phyloP scores from a whole-genome alignment of 2,888 invertebrate genomes.

The Sesia apiformis region DNA sequence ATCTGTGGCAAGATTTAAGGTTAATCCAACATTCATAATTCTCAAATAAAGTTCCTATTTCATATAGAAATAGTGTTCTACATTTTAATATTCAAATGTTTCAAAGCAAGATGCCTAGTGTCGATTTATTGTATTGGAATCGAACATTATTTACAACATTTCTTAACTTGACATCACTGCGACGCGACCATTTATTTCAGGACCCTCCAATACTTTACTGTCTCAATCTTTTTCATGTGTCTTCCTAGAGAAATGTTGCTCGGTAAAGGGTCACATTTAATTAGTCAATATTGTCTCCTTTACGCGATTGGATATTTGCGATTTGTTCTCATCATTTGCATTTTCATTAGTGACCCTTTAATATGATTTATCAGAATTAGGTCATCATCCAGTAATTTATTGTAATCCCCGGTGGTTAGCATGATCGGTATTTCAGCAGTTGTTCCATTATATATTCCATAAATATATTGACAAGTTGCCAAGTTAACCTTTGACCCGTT shows the following conservation, averaged over 20 bases:
- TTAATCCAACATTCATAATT: too few species aligned
- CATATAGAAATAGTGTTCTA: too few species aligned
- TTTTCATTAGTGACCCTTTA: too few species aligned
- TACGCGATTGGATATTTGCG: too few species aligned
- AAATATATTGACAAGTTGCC: conserved; percentile 1
- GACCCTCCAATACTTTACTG: conserved; percentile 2
- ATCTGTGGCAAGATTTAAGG: too few species aligned
- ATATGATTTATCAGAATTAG: too few species aligned
- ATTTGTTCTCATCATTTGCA: too few species aligned
- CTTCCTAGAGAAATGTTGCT: conserved; percentile 1
- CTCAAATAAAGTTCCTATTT: too few species aligned
- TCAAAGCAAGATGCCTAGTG: background rate
- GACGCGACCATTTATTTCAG: conserved; percentile 5
- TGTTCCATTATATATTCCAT: background rate
- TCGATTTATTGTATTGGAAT: conserved; percentile 5
- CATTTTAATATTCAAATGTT: background rate
- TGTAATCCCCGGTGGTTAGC: too few species aligned
- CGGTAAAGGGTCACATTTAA: too few species aligned
- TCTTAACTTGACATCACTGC: background rate
- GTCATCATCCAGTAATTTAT: too few species aligned
- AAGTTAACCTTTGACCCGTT: conserved; percentile 9
- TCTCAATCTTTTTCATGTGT: conserved; percentile 6
- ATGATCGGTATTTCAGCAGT: conserved; percentile 2
- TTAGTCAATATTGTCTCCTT: too few species aligned
- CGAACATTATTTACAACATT: conserved; percentile 6